Evolutionary conservation across 2,113 vertebrate genomes (phyloP), one percentile per base, ranked within the genome.

Genomic region (Spheniscus mendiculus): DNA sequence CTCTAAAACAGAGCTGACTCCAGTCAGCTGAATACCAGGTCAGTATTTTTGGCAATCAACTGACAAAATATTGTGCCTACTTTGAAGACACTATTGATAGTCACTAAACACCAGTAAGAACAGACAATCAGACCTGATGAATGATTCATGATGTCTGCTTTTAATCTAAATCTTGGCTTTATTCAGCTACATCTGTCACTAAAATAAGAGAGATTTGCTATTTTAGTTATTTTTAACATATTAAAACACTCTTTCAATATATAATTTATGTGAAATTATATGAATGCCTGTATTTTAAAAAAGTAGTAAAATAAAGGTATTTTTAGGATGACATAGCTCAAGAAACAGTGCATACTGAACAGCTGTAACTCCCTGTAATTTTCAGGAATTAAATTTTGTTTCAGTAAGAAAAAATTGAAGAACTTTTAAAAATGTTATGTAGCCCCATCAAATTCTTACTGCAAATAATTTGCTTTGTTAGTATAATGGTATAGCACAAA

Each of bases 21-120:
- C 50, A 90, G 26, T 78, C 90, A 84, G 71, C 20, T 74, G 55
- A 81, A 87, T 26, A 94, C 9, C 34, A 58, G 95, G 90, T 91
- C 71, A 83, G 87, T 47, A 85, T 66, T 89, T 73, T 8, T 66
- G 34, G 56, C 27, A 94, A 77, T 71, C 27, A 73, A 50, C 27
- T 88, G 42, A 66, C 87, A 96, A 95, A 97, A 97, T 96, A 78
- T 86, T 77, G 77, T 93, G 93, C 80, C 55, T 80, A 62, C 45
- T 38, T 55, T 78, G 66, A 92, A 96, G 63, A 90, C 62, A 79
- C 44, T 81, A 59, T 47, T 85, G 44, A 81, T 62, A 73, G 27
- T 71, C 67, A 76, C 44, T 94, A 61, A 95, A 93, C 42, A 83
- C 34, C 90, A 95, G 71, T 81, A 89, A 93, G 62, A 96, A 84